These are phyloP conservation scores for Caenorhabditis virilis DNA, from an alignment of 2,888 invertebrate species.

Conservation along the genomic window DNA sequence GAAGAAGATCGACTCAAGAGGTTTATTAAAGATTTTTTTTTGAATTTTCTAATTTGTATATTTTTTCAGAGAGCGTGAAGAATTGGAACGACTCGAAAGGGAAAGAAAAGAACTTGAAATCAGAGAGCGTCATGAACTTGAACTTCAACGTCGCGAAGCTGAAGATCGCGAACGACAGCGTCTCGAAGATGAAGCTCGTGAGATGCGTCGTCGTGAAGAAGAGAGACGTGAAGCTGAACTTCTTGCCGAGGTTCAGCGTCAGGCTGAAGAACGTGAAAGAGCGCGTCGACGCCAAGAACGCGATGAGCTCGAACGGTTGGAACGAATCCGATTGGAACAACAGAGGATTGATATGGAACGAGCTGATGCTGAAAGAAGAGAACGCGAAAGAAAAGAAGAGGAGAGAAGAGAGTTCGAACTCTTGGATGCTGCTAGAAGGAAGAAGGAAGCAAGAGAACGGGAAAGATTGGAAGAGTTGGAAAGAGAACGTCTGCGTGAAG, in stretches of 20 bases:
- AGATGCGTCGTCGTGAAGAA: conserved; percentile 51
- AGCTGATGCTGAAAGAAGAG: conserved; percentile 49
- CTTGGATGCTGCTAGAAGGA: conserved; percentile 55
- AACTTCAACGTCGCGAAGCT: conserved; percentile 47
- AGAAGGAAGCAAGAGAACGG: conserved; percentile 49
- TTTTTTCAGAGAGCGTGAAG: conserved; percentile 36
- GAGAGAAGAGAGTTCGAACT: conserved; percentile 60
- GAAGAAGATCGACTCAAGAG: conserved; percentile 40
- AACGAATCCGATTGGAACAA: conserved; percentile 62
- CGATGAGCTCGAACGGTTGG: conserved; percentile 61
- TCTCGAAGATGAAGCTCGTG: conserved; percentile 58
- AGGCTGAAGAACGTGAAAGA: conserved; percentile 60
- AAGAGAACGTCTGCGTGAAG: conserved; percentile 57
- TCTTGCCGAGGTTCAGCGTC: conserved; percentile 52
- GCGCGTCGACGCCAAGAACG: conserved; percentile 50
- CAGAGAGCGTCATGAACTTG: conserved; percentile 54
- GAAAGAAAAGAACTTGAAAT: conserved; percentile 62
- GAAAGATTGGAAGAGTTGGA: conserved; percentile 54
- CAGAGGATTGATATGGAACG: conserved; percentile 62
- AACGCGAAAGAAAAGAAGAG: conserved; percentile 48
- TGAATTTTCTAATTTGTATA: too few relatives aligned
- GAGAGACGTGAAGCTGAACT: conserved; percentile 57
- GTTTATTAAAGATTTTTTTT: background rate
- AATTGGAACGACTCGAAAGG: conserved; percentile 49
- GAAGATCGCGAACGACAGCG: conserved; percentile 59